Evolutionary conservation across 2,797 vertebrate genomes (phyloP).

Genomic region (Gallinago nigripennis): DNA sequence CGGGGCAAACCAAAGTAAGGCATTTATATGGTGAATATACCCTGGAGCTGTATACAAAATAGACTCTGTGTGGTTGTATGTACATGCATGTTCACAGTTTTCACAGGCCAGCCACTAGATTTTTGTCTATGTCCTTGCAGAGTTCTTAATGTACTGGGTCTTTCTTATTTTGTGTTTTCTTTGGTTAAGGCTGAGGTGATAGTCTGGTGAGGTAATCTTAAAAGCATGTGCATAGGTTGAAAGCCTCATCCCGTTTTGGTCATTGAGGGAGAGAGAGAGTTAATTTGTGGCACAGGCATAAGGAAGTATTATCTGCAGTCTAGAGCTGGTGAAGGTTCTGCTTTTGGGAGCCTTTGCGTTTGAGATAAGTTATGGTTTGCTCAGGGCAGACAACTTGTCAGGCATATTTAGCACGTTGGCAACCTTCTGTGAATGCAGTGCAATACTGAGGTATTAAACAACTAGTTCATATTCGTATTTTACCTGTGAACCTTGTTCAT

Average conservation of each 20-base stretch:
- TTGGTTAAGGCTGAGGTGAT: neutral
- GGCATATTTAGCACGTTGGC: neutral
- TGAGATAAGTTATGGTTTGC: neutral
- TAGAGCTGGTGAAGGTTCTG: neutral
- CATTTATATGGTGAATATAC: neutral
- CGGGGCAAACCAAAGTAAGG: neutral
- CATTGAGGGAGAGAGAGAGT: neutral
- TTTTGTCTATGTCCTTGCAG: neutral
- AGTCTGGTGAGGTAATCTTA: neutral
- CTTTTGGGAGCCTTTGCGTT: neutral
- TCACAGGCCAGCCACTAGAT: neutral
- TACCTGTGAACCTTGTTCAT: neutral
- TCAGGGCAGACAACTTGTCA: neutral
- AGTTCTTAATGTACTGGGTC: neutral
- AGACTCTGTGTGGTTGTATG: neutral
- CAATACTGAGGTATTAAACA: neutral
- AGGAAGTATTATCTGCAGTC: neutral
- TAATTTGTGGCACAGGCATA: neutral
- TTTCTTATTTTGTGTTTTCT: neutral
- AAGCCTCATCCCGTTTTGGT: neutral
- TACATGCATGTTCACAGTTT: accelerated
- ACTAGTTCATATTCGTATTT: neutral
- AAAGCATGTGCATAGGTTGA: neutral
- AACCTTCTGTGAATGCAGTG: neutral
- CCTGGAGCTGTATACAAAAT: neutral